A percentile compares a stretch with the other conserved stretches of the same genome.
Evolutionary conservation across 2,797 vertebrate species (phyloP).

Genomic region (Trichosurus vulpecula): DNA sequence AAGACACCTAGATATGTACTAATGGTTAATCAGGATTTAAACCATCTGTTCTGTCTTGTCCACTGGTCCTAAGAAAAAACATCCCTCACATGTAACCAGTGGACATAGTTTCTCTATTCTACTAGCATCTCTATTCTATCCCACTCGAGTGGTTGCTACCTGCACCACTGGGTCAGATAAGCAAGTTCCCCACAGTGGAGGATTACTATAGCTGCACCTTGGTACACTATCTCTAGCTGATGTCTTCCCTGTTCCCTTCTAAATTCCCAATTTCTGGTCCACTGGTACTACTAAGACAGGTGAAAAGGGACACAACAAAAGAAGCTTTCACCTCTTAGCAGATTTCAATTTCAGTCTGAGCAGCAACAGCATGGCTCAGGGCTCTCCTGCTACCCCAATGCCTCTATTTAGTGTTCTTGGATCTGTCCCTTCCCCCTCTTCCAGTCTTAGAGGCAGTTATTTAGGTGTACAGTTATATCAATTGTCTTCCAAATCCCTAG

Average conservation of each 20-base stretch:
- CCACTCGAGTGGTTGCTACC: background rate
- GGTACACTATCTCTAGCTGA: background rate
- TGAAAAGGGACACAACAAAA: background rate
- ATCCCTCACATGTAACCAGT: background rate
- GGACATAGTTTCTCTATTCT: background rate
- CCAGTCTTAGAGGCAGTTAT: background rate
- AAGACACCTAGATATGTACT: background rate
- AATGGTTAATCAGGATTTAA: background rate
- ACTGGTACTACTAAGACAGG: background rate
- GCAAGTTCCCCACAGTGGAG: background rate
- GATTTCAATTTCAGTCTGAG: background rate
- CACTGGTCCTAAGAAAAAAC: background rate
- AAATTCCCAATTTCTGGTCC: background rate
- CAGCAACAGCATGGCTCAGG: background rate
- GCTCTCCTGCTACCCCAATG: background rate
- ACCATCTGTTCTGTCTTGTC: background rate
- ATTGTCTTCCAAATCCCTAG: background rate
- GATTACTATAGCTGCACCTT: background rate
- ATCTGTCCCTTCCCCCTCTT: background rate
- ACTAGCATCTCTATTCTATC: background rate
- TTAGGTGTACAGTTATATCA: background rate
- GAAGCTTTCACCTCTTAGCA: background rate
- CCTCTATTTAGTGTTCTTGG: background rate
- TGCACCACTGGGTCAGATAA: background rate
- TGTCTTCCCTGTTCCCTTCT: background rate